These are phyloP conservation scores for Doryteuthis pealeii DNA, from an alignment of 1,140 invertebrate species.

Conservation along the genomic window DNA sequence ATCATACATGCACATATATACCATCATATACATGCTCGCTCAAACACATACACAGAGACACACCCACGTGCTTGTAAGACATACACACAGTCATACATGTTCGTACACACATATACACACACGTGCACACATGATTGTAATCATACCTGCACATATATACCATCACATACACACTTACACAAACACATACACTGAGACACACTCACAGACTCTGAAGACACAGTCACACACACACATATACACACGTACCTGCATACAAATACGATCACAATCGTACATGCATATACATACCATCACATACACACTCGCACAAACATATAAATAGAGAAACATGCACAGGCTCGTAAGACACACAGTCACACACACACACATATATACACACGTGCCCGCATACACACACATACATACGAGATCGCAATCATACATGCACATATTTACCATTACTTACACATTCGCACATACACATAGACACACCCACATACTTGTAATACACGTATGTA, in stretches of 20 bases:
- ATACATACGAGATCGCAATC: background rate
- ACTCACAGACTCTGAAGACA: conserved; percentile 8
- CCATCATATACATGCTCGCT: background rate
- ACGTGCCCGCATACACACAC: background rate
- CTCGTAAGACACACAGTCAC: background rate
- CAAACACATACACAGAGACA: conserved; percentile 6
- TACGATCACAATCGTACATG: conserved; percentile 8
- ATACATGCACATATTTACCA: background rate
- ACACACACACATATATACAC: background rate
- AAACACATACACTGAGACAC: background rate
- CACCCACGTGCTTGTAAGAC: background rate
- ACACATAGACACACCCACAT: background rate
- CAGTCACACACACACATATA: background rate
- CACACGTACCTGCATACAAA: background rate
- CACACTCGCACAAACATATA: background rate
- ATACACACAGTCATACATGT: background rate
- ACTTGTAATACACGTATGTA: too few relatives aligned
- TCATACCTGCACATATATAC: conserved; percentile 13
- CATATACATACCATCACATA: background rate
- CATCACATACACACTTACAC: background rate
- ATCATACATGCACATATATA: too few relatives aligned
- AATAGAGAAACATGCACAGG: background rate
- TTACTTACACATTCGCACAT: background rate
- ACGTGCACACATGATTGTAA: conserved; percentile 1
- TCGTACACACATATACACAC: conserved; percentile 12